phyloP scores from a whole-genome alignment of 2,797 vertebrate species.

The Rhadinocentrus ornatus region DNA sequence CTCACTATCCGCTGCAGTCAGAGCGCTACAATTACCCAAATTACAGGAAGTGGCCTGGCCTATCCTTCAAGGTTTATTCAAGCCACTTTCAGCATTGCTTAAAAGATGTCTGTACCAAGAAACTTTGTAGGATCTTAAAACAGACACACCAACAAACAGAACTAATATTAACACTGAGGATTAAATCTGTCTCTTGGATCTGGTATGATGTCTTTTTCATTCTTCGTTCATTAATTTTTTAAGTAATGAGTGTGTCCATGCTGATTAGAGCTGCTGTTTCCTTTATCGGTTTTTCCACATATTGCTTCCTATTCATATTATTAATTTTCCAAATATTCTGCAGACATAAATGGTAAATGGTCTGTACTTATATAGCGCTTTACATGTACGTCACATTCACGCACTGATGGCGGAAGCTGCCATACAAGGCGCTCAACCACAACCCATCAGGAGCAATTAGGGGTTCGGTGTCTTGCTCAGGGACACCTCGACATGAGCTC shows the following conservation, averaged over 20 bases:
- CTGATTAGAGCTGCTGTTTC: not conserved
- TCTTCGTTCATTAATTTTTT: no score
- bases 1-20: conserved; percentile 52
- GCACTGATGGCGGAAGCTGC: no score
- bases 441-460: no score
- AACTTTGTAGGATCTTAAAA: conserved; percentile 25
- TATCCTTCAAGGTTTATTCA: conserved; percentile 21
- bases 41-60: conserved; percentile 45
- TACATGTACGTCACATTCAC: no score
- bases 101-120: conserved; percentile 26
- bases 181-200: not conserved
- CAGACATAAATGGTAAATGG: no score
- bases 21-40: conserved; percentile 45
- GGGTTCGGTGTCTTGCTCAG: no score
- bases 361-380: no score
- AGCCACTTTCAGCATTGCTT: conserved; percentile 30
- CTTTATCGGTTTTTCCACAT: not conserved
- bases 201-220: not conserved
- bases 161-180: not conserved
- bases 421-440: no score
- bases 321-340: not conserved
- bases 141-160: conserved; percentile 3
- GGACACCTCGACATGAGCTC: no score
- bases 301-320: not conserved
- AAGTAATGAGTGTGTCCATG: no score